Conservation (phyloP, 2,888 invertebrate genomes). For the Agriopis leucophaearia region DNA sequence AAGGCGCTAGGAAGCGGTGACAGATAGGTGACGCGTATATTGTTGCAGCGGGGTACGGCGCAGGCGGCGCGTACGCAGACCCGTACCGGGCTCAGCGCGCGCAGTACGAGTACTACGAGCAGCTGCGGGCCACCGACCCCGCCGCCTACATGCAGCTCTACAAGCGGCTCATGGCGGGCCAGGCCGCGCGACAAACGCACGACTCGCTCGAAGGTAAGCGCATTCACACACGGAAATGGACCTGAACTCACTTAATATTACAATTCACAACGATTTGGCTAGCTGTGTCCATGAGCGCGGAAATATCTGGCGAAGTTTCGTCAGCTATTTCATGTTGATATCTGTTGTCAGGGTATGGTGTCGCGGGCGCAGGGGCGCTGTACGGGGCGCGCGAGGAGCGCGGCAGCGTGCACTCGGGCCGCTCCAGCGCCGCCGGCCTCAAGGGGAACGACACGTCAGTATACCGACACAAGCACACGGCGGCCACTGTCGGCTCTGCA, state of each 20-base stretch:
- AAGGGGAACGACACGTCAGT: conserved; percentile 86
- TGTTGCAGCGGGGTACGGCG: conserved; percentile 47
- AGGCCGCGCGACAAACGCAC: conserved; percentile 32
- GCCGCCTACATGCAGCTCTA: conserved; percentile 93
- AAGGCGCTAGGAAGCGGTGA: no score
- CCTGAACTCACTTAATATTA: no score
- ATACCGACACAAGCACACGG: conserved; percentile 8
- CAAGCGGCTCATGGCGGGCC: conserved; percentile 88
- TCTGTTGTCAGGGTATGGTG: conserved; percentile 56
- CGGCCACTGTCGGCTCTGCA: no score
- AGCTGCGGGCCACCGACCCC: conserved; percentile 91
- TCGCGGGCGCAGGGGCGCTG: conserved; percentile 46
- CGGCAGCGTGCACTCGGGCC: conserved; percentile 93
- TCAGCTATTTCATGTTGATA: not conserved
- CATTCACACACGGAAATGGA: not conserved
- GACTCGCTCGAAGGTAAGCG: conserved; percentile 52
- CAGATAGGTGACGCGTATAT: no score
- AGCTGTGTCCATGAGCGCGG: no score
- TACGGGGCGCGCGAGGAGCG: conserved; percentile 87
- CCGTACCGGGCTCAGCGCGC: conserved; percentile 87
- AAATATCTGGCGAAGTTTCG: not conserved
- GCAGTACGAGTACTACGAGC: conserved; percentile 92
- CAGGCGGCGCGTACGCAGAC: conserved; percentile 69
- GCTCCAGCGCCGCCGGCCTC: conserved; percentile 92
- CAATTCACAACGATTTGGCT: no score